Conservation (phyloP, 2,888 invertebrate species). For the Strigamia crassipes region DNA sequence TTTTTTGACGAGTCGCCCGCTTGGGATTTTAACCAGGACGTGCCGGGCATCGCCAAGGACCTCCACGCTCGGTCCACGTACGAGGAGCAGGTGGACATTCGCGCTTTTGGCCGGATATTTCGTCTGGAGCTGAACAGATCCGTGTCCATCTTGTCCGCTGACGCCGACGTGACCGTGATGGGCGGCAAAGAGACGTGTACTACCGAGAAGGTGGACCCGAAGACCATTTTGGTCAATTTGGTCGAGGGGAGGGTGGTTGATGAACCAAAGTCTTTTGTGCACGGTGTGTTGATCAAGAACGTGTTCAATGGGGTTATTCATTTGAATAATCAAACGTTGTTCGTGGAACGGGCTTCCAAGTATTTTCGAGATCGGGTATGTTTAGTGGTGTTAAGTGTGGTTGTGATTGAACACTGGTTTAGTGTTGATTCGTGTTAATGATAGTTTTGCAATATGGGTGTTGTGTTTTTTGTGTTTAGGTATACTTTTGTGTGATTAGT, state of each 20-base stretch:
- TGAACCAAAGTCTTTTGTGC: slow-evolving; percentile 36
- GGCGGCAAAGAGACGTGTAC: neutral
- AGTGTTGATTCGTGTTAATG: no score
- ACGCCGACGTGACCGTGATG: neutral
- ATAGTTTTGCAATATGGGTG: no score
- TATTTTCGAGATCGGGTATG: slow-evolving; percentile 20
- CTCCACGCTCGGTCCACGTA: neutral
- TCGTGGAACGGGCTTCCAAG: slow-evolving; percentile 44
- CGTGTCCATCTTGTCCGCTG: neutral
- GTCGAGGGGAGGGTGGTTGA: slow-evolving; percentile 41
- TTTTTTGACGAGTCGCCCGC: neutral
- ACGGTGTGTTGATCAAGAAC: slow-evolving; percentile 1
- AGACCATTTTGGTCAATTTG: neutral
- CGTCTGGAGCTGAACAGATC: neutral
- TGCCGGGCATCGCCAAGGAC: neutral
- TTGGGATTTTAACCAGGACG: neutral
- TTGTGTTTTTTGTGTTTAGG: no score
- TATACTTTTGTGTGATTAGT: no score
- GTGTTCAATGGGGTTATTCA: slow-evolving; percentile 43
- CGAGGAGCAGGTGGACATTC: neutral
- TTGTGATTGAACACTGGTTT: no score
- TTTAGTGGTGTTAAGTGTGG: no score
- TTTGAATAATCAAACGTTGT: slow-evolving; percentile 14
- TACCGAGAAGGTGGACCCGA: neutral
- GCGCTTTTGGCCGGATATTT: neutral